phyloP scores from a whole-genome alignment of 2,888 invertebrate species.

The Meghimatium bilineatum region DNA sequence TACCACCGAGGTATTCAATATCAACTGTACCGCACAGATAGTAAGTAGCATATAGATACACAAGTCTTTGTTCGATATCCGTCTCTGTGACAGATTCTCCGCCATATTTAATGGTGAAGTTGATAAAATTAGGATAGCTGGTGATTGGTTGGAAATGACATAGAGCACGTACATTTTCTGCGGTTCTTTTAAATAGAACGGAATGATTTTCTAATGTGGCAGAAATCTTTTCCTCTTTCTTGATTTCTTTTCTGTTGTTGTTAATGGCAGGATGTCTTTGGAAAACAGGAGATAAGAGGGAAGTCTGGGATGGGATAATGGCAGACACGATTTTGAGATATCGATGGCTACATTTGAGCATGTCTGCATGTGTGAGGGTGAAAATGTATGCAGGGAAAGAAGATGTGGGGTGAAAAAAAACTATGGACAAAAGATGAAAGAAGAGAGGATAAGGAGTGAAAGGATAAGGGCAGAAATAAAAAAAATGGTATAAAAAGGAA shows the following conservation, averaged over 20 bases:
- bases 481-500: not conserved
- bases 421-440: not conserved
- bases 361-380: not conserved
- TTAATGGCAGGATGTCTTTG: not conserved
- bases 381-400: not conserved
- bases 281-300: not conserved
- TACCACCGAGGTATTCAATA: not conserved
- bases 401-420: not conserved
- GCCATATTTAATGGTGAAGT: constrained; percentile 20
- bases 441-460: not conserved
- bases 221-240: not conserved
- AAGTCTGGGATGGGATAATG: not conserved
- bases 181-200: constrained; percentile 1
- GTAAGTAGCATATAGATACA: not conserved
- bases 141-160: constrained; percentile 36
- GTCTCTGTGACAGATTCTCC: not conserved
- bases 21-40: not conserved
- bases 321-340: not conserved
- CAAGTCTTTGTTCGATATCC: not conserved
- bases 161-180: constrained; percentile 35
- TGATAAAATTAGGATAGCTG: constrained; percentile 29
- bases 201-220: not conserved
- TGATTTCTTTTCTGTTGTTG: too few relatives aligned
- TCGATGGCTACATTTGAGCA: not conserved
- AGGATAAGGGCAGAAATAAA: not conserved